Conservation (phyloP, 2,113 vertebrate genomes). For the Equus przewalskii region DNA sequence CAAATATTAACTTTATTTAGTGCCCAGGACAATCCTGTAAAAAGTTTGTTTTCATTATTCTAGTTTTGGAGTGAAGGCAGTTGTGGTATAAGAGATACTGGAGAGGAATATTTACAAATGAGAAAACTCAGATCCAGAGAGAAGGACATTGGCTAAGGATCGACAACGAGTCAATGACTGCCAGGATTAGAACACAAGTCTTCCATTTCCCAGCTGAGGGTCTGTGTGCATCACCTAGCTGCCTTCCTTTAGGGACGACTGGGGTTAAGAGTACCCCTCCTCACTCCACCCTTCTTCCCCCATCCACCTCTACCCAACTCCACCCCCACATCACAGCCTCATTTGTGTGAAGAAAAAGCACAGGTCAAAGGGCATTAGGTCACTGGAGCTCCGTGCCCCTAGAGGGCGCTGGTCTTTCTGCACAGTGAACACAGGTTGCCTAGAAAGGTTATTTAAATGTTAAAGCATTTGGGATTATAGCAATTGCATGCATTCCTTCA, state of each 20-base stretch:
- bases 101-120: background rate
- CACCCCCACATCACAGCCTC: too few relatives aligned
- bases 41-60: background rate
- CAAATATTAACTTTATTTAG: background rate
- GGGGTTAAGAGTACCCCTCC: background rate
- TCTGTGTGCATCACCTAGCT: background rate
- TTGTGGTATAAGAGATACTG: background rate
- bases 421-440: conserved; percentile 40
- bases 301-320: background rate
- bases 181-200: background rate
- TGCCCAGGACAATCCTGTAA: background rate
- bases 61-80: background rate
- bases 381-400: background rate
- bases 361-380: background rate
- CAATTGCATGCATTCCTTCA: conserved; percentile 84
- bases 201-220: background rate
- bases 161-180: background rate
- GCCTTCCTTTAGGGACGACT: background rate
- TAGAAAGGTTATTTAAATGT: conserved; percentile 81
- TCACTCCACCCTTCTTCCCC: background rate
- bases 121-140: background rate
- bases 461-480: conserved; percentile 81
- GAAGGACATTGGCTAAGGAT: background rate
- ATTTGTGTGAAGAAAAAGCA: background rate
- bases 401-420: background rate